These are phyloP conservation scores for Schmidtea mediterranea DNA, from an alignment of 1,140 invertebrate species.

Conservation along the genomic window DNA sequence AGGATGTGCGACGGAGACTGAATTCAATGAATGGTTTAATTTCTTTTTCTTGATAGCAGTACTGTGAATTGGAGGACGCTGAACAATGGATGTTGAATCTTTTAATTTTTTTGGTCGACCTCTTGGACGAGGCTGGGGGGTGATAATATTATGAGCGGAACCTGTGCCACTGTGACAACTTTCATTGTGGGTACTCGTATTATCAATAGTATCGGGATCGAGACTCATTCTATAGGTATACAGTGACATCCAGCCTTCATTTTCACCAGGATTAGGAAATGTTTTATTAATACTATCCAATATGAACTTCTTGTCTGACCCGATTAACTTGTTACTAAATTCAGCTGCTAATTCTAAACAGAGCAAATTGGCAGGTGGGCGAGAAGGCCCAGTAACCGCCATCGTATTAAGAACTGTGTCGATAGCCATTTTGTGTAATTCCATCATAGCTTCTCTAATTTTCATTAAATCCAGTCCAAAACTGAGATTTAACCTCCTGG, in stretches of 20 bases:
- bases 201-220: neutral
- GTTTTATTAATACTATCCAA: slow-evolving; percentile 13
- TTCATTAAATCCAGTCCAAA: slow-evolving; percentile 89
- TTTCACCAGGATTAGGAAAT: neutral
- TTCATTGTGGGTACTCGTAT: neutral
- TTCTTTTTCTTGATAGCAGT: too few relatives aligned
- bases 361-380: slow-evolving; percentile 49
- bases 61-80: too few relatives aligned
- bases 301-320: slow-evolving; percentile 77
- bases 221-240: neutral
- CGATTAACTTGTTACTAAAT: slow-evolving; percentile 77
- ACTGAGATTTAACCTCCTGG: slow-evolving; percentile 74
- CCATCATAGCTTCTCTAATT: slow-evolving; percentile 82
- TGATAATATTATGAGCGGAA: too few relatives aligned
- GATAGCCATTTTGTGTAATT: slow-evolving; percentile 40
- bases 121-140: too few relatives aligned
- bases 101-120: too few relatives aligned
- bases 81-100: too few relatives aligned
- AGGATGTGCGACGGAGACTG: too few relatives aligned
- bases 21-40: too few relatives aligned
- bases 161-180: too few relatives aligned
- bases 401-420: neutral
- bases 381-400: slow-evolving; percentile 29
- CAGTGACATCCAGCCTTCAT: slow-evolving; percentile 1
- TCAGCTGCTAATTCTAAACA: slow-evolving; percentile 79